phyloP scores from a whole-genome alignment of 2,888 invertebrate genomes.

The Bibio marci region DNA sequence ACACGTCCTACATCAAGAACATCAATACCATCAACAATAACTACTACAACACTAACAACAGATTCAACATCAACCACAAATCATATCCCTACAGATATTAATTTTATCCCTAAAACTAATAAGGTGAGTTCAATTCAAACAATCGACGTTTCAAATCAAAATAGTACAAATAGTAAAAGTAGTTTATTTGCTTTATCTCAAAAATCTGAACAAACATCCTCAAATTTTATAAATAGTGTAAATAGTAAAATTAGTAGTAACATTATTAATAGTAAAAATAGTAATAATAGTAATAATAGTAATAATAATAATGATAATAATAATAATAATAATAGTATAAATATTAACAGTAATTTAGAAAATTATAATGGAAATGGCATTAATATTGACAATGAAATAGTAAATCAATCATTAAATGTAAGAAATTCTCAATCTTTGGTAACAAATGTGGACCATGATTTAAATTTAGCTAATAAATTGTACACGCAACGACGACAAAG shows the following conservation, averaged over 20 bases:
- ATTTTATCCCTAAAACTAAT: conserved; percentile 7
- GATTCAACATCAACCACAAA: conserved; percentile 9
- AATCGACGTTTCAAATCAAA: conserved; percentile 1
- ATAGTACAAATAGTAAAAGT: conserved; percentile 1
- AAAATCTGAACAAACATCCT: too few relatives aligned
- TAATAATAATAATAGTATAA: too few relatives aligned
- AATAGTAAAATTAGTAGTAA: too few relatives aligned
- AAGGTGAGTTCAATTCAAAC: conserved; percentile 25
- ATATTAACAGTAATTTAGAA: too few relatives aligned
- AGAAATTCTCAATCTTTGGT: not conserved
- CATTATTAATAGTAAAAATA: too few relatives aligned
- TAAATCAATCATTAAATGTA: not conserved
- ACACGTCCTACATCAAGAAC: conserved; percentile 23
- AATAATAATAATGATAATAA: too few relatives aligned
- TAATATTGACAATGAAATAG: too few relatives aligned
- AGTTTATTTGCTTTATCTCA: too few relatives aligned
- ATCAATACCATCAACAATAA: conserved; percentile 8
- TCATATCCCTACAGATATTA: not conserved
- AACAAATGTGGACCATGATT: conserved; percentile 12
- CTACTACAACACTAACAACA: conserved; percentile 13
- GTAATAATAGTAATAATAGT: too few relatives aligned
- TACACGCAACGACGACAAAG: conserved; percentile 8
- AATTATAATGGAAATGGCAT: too few relatives aligned
- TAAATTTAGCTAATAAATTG: conserved; percentile 5
- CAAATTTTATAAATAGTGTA: too few relatives aligned